phyloP scores from a whole-genome alignment of 2,797 vertebrate genomes.

The Morelia viridis region DNA sequence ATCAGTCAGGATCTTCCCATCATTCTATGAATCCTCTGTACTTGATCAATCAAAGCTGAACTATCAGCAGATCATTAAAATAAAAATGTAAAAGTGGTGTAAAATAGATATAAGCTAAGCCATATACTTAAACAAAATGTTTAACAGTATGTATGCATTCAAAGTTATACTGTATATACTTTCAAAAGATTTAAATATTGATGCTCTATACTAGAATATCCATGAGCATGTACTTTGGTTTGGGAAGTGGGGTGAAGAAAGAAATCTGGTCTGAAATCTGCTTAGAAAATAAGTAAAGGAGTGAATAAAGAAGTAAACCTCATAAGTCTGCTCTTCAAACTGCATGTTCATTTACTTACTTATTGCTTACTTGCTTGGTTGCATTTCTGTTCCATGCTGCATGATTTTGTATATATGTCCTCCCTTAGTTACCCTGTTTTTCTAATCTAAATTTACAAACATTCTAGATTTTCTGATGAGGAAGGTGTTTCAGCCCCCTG shows the following conservation, averaged over 20 bases:
- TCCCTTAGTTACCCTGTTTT: not conserved
- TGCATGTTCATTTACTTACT: not conserved
- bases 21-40: not conserved
- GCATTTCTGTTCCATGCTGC: not conserved
- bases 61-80: not conserved
- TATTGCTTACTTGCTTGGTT: not conserved
- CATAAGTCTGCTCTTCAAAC: not conserved
- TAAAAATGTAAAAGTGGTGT: not conserved
- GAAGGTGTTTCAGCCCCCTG: not conserved
- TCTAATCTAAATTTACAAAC: not conserved
- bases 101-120: not conserved
- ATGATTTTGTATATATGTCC: not conserved
- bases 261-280: not conserved
- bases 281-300: not conserved
- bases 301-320: not conserved
- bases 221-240: not conserved
- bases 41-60: not conserved
- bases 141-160: not conserved
- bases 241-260: not conserved
- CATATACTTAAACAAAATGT: not conserved
- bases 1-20: conserved; percentile 34
- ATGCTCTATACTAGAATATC: not conserved
- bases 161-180: not conserved
- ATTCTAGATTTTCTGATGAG: not conserved
- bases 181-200: not conserved